A percentile compares a stretch with the other conserved stretches of the same genome.
These are phyloP conservation scores for Columbina picui DNA, from an alignment of 2,113 vertebrate species.

Conservation along the genomic window DNA sequence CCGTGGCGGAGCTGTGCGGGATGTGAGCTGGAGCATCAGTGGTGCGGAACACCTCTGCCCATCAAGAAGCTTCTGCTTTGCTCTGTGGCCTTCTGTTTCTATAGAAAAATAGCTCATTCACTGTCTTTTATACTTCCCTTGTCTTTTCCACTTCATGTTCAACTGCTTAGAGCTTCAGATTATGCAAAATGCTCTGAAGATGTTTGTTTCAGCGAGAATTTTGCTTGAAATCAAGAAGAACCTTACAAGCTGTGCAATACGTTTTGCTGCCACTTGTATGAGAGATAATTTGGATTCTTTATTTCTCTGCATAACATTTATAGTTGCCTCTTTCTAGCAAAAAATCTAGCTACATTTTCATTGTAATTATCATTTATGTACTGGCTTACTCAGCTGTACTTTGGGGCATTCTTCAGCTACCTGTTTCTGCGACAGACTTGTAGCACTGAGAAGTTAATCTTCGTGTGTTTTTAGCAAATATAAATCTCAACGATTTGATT, in stretches of 20 bases:
- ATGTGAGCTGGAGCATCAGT: not conserved
- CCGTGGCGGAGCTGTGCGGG: not conserved
- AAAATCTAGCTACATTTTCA: not conserved
- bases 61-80: not conserved
- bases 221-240: not conserved
- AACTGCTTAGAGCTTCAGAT: not conserved
- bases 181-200: not conserved
- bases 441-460: not conserved
- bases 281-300: not conserved
- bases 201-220: constrained; percentile 18
- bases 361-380: not conserved
- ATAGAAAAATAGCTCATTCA: not conserved
- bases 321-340: not conserved
- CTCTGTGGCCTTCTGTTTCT: not conserved
- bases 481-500: not conserved
- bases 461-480: not conserved
- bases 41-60: not conserved
- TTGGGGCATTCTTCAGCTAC: not conserved
- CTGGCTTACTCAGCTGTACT: not conserved
- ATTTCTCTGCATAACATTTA: not conserved
- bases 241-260: not conserved
- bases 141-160: not conserved
- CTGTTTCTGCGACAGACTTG: not conserved
- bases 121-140: not conserved
- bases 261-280: not conserved